A percentile compares a stretch with the other conserved stretches of the same genome.
Evolutionary conservation across 2,797 vertebrate genomes (phyloP).

Genomic region (Adrianichthys oophorus): DNA sequence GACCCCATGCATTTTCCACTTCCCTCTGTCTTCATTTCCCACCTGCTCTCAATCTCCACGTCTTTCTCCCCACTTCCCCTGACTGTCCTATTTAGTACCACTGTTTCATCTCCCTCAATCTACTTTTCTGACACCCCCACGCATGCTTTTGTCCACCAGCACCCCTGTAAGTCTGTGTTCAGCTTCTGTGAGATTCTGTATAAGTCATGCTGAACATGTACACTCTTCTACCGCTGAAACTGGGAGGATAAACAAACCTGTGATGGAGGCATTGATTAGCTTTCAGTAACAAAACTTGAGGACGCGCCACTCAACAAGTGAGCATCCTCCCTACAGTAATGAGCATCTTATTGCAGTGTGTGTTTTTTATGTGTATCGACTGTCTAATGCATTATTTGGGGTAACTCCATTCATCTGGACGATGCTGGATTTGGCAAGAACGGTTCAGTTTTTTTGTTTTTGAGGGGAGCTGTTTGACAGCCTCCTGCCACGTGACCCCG

Average conservation of each 20-base stretch:
- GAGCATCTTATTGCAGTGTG: constrained; percentile 41
- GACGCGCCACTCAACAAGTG: constrained; percentile 26
- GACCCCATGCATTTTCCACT: neutral
- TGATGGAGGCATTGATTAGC: constrained; percentile 53
- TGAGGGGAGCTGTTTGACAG: too few relatives aligned
- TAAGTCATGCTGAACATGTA: neutral
- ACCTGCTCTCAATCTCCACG: constrained; percentile 26
- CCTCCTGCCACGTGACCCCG: constrained; percentile 40
- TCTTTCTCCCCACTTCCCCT: constrained; percentile 3
- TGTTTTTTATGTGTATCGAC: constrained; percentile 6
- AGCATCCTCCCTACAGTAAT: constrained; percentile 28
- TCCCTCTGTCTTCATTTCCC: constrained; percentile 21
- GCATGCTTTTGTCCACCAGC: neutral
- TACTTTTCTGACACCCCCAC: neutral
- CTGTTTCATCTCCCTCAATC: constrained; percentile 15
- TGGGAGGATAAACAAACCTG: constrained; percentile 18
- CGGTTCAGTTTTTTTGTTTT: constrained; percentile 18
- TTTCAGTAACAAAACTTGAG: constrained; percentile 47
- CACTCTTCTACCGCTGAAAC: neutral
- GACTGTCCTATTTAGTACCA: constrained; percentile 2
- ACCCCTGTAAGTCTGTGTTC: neutral
- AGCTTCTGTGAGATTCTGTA: neutral
- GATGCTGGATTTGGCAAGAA: constrained; percentile 10
- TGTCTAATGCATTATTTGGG: constrained; percentile 32
- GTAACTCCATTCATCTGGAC: neutral